These are phyloP conservation scores for Steinernema carpocapsae DNA, from an alignment of 2,888 invertebrate genomes.

Conservation along the genomic window DNA sequence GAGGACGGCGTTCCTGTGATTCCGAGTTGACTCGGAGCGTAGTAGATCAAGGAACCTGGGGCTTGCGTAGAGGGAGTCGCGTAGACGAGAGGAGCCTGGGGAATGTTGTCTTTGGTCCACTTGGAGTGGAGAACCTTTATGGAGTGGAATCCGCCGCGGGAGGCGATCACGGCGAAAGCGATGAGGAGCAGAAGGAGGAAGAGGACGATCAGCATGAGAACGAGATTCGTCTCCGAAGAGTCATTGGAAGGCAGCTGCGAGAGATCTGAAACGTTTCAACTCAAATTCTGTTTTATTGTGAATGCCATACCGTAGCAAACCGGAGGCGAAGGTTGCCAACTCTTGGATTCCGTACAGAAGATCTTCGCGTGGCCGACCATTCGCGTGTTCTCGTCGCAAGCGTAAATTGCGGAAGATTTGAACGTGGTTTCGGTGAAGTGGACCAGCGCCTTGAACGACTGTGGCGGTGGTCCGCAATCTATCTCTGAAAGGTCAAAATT, in stretches of 20 bases:
- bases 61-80: conserved; percentile 49
- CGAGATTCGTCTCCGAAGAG: conserved; percentile 45
- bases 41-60: conserved; percentile 48
- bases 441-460: conserved; percentile 54
- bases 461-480: conserved; percentile 54
- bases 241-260: conserved; percentile 44
- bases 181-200: conserved; percentile 50
- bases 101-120: conserved; percentile 26
- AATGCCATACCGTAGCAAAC: conserved; percentile 58
- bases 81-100: conserved; percentile 49
- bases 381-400: conserved; percentile 49
- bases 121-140: conserved; percentile 37
- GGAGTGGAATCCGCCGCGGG: conserved; percentile 39
- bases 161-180: conserved; percentile 49
- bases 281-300: background rate
- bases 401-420: conserved; percentile 53
- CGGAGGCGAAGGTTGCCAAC: conserved; percentile 58
- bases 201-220: conserved; percentile 49
- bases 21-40: conserved; percentile 37
- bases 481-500: conserved; percentile 41
- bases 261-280: conserved; percentile 47
- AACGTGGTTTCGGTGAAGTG: conserved; percentile 48
- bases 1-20: conserved; percentile 52
- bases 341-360: conserved; percentile 52
- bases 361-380: conserved; percentile 56